Conservation (phyloP, 2,797 vertebrate genomes). For the Xiphophorus birchmanni region DNA sequence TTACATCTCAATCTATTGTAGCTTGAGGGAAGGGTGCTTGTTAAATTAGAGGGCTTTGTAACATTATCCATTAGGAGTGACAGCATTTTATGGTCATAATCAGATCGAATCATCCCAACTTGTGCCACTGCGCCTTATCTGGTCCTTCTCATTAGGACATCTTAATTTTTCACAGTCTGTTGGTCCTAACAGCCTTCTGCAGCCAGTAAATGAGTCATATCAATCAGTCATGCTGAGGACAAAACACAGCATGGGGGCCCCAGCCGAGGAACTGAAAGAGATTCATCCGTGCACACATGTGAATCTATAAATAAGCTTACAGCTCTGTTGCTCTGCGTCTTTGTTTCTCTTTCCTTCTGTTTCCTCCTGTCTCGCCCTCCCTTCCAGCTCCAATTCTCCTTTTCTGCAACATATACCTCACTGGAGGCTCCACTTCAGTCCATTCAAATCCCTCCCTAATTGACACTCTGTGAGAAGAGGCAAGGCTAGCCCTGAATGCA, state of each 20-base stretch:
- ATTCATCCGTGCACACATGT: constrained; percentile 62
- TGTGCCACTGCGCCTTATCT: constrained; percentile 73
- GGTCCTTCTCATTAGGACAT: constrained; percentile 78
- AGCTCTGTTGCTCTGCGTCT: constrained; percentile 49
- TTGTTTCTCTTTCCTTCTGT: constrained; percentile 46
- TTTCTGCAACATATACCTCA: constrained; percentile 63
- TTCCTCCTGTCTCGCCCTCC: constrained; percentile 24
- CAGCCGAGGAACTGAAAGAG: constrained; percentile 47
- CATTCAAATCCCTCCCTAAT: constrained; percentile 76
- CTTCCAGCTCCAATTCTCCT: constrained; percentile 33
- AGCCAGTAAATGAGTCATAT: constrained; percentile 75
- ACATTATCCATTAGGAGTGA: constrained; percentile 81
- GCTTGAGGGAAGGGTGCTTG: constrained; percentile 78
- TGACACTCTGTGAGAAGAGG: constrained; percentile 71
- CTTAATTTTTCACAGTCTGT: constrained; percentile 78
- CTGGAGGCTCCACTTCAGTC: constrained; percentile 69
- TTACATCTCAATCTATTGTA: constrained; percentile 80
- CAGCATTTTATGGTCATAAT: constrained; percentile 80
- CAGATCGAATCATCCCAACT: constrained; percentile 80
- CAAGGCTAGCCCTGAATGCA: constrained; percentile 71
- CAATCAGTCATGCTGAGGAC: constrained; percentile 74
- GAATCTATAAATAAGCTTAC: constrained; percentile 70
- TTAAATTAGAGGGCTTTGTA: constrained; percentile 79
- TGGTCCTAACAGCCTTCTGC: constrained; percentile 65
- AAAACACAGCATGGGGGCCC: constrained; percentile 63